phyloP scores from a whole-genome alignment of 2,888 invertebrate species.

The Chrysotoxum bicinctum region DNA sequence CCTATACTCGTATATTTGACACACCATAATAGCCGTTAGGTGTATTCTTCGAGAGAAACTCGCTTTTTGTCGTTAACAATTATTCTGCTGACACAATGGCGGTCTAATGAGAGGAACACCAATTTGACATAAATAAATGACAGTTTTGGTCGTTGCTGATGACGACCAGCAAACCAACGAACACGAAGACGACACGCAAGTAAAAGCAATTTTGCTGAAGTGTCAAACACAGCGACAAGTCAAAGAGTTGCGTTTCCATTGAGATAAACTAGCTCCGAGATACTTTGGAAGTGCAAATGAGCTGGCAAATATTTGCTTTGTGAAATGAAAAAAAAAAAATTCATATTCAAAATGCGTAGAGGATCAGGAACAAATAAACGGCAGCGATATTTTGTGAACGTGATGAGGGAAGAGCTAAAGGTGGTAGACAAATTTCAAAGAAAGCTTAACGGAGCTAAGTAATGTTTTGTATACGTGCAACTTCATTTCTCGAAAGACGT shows the following conservation, averaged over 20 bases:
- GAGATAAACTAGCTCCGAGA: conserved; percentile 66
- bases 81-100: conserved; percentile 38
- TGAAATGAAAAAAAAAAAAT: not conserved
- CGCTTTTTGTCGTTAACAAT: not conserved
- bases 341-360: conserved; percentile 24
- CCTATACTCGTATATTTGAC: not conserved
- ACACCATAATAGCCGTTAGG: conserved; percentile 36
- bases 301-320: conserved; percentile 32
- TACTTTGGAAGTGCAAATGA: conserved; percentile 61
- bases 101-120: conserved; percentile 49
- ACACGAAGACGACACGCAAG: not conserved
- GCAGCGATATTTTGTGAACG: conserved; percentile 39
- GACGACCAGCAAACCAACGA: not conserved
- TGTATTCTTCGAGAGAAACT: conserved; percentile 28
- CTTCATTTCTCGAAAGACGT: not conserved
- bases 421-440: not conserved
- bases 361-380: conserved; percentile 48
- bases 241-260: conserved; percentile 68
- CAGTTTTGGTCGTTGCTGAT: not conserved
- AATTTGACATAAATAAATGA: conserved; percentile 39
- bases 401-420: conserved; percentile 27
- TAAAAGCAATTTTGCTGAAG: not conserved
- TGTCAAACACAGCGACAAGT: conserved; percentile 31
- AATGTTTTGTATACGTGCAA: not conserved
- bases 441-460: not conserved